Conservation (phyloP, 2,888 invertebrate species). For the Dorcus parallelipipedus region DNA sequence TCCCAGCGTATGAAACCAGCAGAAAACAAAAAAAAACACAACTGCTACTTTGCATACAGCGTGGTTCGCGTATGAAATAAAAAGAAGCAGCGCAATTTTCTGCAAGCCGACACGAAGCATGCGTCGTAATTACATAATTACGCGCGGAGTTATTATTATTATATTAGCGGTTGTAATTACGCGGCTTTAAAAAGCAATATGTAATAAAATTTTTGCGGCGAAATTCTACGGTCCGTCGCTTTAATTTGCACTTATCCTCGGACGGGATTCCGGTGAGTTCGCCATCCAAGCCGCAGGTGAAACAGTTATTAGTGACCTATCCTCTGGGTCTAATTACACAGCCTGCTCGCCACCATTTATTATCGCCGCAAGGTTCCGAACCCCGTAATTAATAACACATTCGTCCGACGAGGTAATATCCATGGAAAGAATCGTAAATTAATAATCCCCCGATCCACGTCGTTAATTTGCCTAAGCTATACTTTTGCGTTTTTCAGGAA, state of each 20-base stretch:
- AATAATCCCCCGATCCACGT: neutral
- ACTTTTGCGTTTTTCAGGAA: no score
- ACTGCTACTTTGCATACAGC: no score
- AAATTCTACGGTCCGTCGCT: neutral
- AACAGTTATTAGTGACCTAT: constrained; percentile 29
- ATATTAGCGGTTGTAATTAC: no score
- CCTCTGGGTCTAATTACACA: constrained; percentile 31
- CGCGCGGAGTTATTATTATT: no score
- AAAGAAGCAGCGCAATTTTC: no score
- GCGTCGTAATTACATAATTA: no score
- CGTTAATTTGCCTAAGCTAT: no score
- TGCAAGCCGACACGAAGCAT: no score
- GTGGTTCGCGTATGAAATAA: no score
- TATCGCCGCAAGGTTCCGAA: constrained; percentile 32
- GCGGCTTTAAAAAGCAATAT: no score
- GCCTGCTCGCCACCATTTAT: constrained; percentile 33
- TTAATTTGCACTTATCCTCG: constrained; percentile 12
- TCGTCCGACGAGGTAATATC: constrained; percentile 29
- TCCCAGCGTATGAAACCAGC: no score
- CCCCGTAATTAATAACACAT: constrained; percentile 40
- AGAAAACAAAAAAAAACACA: no score
- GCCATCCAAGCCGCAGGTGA: constrained; percentile 26
- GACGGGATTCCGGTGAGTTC: constrained; percentile 4
- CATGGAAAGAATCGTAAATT: neutral
- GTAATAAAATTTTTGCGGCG: neutral